Evolutionary conservation across 1,140 invertebrate species (phyloP), one percentile per base, ranked within the genome.

Genomic region (Megalopta genalis): DNA sequence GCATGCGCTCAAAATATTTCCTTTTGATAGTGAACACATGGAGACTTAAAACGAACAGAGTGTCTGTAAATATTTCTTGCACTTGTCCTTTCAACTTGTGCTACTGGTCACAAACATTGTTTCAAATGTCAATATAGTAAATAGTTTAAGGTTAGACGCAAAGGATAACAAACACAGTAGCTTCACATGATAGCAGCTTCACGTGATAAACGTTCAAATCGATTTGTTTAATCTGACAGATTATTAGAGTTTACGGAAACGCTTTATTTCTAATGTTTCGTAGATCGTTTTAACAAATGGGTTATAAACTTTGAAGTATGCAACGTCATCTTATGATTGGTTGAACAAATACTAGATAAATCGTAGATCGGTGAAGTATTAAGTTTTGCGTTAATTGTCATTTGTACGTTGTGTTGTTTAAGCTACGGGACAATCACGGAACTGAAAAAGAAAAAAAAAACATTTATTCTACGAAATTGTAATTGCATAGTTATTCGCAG

Each of bases 1-100:
- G 93, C 97, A 98, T 0, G 37, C 46, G 46, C 79, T 88, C 82
- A 89, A 81, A 32, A n/a, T 77, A 39, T 46, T 64, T 23, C 18
- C 25, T 6, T 81, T 81, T 65, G 62, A 8, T 59, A 70, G 0
- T 4, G 59, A 77, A 18, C 78, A 76, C 78, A 76, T 76, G 42
- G 42, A 76, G n/a, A 69, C 18, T 65, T 52, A 54, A 32, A 14
- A 18, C 1, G 21, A 37, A 27, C 3, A 14, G 39, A 64, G 46
- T 68, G 46, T 72, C 52, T 70, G 25, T 54, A 46, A 72, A 32
- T 73, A 74, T 57, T 42, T 54, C 54, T 9, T 37, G 12, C 25
- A 27, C 21, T n/a, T 67, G 23, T 42, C 18, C n/a, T 39, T 2
- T 23, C 52, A 66, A n/a, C 54, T 54, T 54, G 0, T 54, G 18